Conservation (phyloP, 2,888 invertebrate species). For the Lathronympha strigana region DNA sequence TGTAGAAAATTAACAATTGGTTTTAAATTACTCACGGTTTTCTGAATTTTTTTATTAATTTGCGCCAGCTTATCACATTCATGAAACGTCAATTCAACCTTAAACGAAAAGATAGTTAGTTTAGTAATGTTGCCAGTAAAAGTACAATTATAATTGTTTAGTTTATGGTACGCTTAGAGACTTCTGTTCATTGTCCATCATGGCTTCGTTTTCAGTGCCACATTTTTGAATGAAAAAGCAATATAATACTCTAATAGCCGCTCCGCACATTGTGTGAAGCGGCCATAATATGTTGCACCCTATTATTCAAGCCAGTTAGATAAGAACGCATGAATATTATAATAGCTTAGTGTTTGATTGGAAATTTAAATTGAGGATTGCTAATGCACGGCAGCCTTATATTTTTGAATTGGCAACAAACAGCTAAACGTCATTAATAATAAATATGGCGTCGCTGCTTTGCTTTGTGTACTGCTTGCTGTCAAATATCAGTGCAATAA, state of each 20-base stretch:
- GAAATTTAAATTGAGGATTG: too few relatives aligned
- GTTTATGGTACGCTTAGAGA: slow-evolving; percentile 2
- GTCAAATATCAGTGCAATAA: slow-evolving; percentile 50
- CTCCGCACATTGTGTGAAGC: too few relatives aligned
- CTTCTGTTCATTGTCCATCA: not conserved
- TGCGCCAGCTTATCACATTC: slow-evolving; percentile 26
- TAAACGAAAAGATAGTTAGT: slow-evolving; percentile 33
- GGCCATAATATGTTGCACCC: too few relatives aligned
- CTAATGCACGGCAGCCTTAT: not conserved
- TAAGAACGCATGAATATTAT: too few relatives aligned
- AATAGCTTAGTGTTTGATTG: too few relatives aligned
- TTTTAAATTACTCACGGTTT: slow-evolving; percentile 25
- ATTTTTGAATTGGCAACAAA: slow-evolving; percentile 22
- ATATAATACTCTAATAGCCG: too few relatives aligned
- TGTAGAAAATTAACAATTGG: not conserved
- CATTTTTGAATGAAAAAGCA: too few relatives aligned
- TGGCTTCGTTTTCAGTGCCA: too few relatives aligned
- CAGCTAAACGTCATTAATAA: slow-evolving; percentile 43
- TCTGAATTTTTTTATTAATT: slow-evolving; percentile 15
- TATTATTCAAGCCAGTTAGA: too few relatives aligned
- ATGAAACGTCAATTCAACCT: slow-evolving; percentile 27
- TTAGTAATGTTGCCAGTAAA: slow-evolving; percentile 26
- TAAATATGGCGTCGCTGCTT: slow-evolving; percentile 58
- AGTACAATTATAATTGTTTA: not conserved
- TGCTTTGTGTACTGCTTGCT: slow-evolving; percentile 51